Base-by-base conservation (phyloP, 2,797 vertebrate genomes). In the Brachyrhaphis roseni region DNA sequence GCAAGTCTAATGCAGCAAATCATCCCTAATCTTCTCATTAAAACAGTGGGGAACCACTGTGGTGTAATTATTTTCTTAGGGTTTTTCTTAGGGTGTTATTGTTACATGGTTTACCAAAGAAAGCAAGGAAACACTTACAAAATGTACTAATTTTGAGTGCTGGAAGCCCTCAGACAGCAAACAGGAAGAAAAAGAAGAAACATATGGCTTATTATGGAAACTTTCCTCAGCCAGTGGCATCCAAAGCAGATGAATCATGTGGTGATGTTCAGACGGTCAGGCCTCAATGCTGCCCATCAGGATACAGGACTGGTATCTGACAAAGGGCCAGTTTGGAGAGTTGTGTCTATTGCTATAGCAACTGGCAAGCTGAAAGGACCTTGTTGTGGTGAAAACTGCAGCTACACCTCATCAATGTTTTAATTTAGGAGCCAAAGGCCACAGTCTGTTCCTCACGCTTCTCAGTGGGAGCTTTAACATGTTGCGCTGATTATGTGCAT, bases 341-440 rank as follows among this genome's bases (percentile, higher is more conserved):
- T 93, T 93, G 86, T 94, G 92, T 95, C 92, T 92, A 86, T 91
- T 80, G 59, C 92, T 79, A 91, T 89, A 78, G 89, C 88, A 92
- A 94, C 90, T 8, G 74, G 64, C 59, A 81, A 84, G 83, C 84
- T 47, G 81, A 68, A 75, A 71, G 81, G 73, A 90, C 82, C 85
- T 81, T 84, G 79, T 68, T 83, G 87, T 74, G 82, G 86, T 51
- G 45, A 89, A 82, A 62, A 68, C 49, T 71, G 79, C 81, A 86
- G 80, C 81, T 66, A 76, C 51, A 72, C 64, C 41, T 59, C 70
- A 74, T 59, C 84, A 81, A 82, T 86, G 72, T 79, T 77, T 75
- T 79, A 84, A 83, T 87, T 49, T 84, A 78, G 80, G 88, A 85
- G 86, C 47, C 85, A 86, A 90, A 91, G 75, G 72, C 84, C 78